These are phyloP conservation scores for Malurus melanocephalus DNA, from an alignment of 2,113 vertebrate genomes.

Conservation along the genomic window DNA sequence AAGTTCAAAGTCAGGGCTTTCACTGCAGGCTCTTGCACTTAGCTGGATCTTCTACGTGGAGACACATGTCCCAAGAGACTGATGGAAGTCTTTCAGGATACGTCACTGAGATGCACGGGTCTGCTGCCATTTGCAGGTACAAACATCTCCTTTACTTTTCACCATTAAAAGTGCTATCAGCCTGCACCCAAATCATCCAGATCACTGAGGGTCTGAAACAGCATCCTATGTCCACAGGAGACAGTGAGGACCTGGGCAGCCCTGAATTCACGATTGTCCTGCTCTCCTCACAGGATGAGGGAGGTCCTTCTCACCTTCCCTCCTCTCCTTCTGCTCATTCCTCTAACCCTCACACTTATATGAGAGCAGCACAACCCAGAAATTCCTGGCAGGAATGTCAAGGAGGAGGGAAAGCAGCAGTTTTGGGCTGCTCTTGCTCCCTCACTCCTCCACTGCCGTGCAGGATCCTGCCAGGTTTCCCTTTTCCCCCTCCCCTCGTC, in stretches of 20 bases:
- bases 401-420: background rate
- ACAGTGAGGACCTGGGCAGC: background rate
- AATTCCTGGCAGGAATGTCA: background rate
- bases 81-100: background rate
- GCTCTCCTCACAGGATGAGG: rapidly evolving
- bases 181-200: background rate
- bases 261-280: background rate
- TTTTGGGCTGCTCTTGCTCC: background rate
- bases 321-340: background rate
- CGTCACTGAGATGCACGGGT: rapidly evolving
- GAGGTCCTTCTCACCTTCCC: background rate
- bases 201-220: too few species aligned
- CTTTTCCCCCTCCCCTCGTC: background rate
- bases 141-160: background rate
- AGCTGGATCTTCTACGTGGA: background rate
- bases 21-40: background rate
- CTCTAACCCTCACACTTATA: background rate
- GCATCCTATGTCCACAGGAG: background rate
- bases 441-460: rapidly evolving
- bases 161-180: background rate
- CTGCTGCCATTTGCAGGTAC: background rate
- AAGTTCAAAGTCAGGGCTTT: background rate
- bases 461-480: background rate
- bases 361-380: background rate
- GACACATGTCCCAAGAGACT: background rate